Evolutionary conservation across 2,797 vertebrate species (phyloP), one percentile per base, ranked within the genome.

Genomic region (Sebastes miniatus): DNA sequence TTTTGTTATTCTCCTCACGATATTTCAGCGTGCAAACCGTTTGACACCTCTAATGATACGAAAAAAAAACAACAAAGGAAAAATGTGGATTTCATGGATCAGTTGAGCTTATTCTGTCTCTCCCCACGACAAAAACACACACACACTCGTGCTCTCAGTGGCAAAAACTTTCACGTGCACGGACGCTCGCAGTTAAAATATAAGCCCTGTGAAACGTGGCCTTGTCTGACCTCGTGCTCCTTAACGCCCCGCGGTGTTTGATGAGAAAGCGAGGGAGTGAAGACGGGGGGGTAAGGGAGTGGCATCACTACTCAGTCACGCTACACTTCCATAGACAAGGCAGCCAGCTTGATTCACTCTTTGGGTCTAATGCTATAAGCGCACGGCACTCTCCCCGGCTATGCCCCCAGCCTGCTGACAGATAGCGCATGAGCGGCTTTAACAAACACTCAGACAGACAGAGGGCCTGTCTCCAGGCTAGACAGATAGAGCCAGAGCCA

Each of bases 401-500:
- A 69, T 85, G 89, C 87, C 90, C 87, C 83, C 7, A 74, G 88
- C 86, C 81, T 76, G 85, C 88, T 91, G 94, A 93, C 92, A 93
- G 89, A 93, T 85, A 89, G 87, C 61, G 84, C 90, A 88, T 89
- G 89, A 92, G 85, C 82, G 20, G 88, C 84, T 91, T 90, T 88
- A 91, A 94, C 90, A 93, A 89, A 92, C 81, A 90, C 88, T 88
- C 87, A 84, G 79, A 90, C 79, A 89, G 91, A 92, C 92, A 92
- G 85, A 91, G 88, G 88, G 85, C 87, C 82, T 74, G 85, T 90
- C 91, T 91, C 73, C 81, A 67, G 91, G 90, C 89, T 76, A 76
- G 84, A 83, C 67, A 81, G 73, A 74, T 76, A 57, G 80, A 63
- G 79, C 70, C 70, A 73, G 81, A 84, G 76, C 80, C 27, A 74